Percentiles rank a stretch among this genome's conserved stretches.
phyloP scores from a whole-genome alignment of 2,888 invertebrate species.

The Spisula subtruncata region DNA sequence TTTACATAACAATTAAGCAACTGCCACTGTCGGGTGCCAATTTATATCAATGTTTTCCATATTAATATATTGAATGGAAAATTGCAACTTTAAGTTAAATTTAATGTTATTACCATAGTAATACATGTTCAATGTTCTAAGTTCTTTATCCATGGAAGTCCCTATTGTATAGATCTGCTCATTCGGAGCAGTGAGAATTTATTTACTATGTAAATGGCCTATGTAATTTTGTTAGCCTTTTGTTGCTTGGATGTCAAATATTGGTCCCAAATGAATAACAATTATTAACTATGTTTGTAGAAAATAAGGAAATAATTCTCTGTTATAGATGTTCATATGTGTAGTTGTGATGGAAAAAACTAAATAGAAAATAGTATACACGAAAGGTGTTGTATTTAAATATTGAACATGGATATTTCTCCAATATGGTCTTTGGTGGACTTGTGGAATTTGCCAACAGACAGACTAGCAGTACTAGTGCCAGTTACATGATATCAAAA shows the following conservation, averaged over 20 bases:
- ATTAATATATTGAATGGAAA: too few species aligned
- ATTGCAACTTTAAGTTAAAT: too few species aligned
- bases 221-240: neutral
- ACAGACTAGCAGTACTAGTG: neutral
- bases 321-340: neutral
- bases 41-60: too few species aligned
- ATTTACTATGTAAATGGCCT: neutral
- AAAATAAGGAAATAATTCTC: neutral
- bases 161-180: neutral
- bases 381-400: neutral
- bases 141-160: neutral
- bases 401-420: neutral
- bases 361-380: neutral
- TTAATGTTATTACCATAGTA: too few species aligned
- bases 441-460: neutral
- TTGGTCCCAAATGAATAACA: neutral
- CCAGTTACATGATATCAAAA: neutral
- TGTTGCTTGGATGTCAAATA: neutral
- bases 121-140: neutral
- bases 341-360: neutral
- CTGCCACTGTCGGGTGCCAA: too few species aligned
- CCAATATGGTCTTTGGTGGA: neutral
- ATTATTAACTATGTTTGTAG: neutral
- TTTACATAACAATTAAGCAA: too few species aligned
- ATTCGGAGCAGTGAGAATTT: neutral